Evolutionary conservation across 2,113 vertebrate genomes (phyloP), one percentile per base, ranked within the genome.

Genomic region (Furnarius figulus): DNA sequence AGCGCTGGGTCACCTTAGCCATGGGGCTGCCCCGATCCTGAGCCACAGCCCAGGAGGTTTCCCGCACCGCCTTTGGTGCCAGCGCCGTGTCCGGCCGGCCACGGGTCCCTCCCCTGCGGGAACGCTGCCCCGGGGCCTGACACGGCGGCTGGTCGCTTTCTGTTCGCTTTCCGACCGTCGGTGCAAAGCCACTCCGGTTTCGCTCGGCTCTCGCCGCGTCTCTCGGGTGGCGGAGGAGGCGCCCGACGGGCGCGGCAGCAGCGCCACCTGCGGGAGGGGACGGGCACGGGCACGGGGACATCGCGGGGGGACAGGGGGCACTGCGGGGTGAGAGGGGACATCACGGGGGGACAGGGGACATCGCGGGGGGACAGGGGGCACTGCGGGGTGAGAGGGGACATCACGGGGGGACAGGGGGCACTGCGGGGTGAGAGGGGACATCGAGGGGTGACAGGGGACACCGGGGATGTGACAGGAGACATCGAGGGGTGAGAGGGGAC

Each of bases 221-320:
- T 40, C 10, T 40, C 6, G 40, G 15, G 40, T 42, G 40, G 5
- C 40, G 40, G 40, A 42, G 40, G 35, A 55, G n/a, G 1, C 15
- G 8, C 8, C 0, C 25, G 14, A 42, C 30, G 33, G 37, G 86
- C 31, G 59, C 65, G 23, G 58, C 88, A 80, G 62, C 91, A 91
- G 93, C 95, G 91, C 88, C 93, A 87, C 68, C 93, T 96, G 91
- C 91, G 31, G 95, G 86, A 40, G 30, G 17, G 58, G 16, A 65
- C 53, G 25, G 62, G 42, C 24, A 47, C 10, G 47, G 40, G 40
- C 40, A 13, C 40, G 40, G 40, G 40, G 40, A 14, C 40, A 42
- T 14, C 40, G 40, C 40, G 40, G 14, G 40, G 40, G 11, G 40
- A 40, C 40, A 40, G 39, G 39, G 39, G 39, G 39, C 39, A 40